These are phyloP conservation scores for Hirtodrosophila duncani DNA, from an alignment of 2,888 invertebrate species.

Conservation along the genomic window DNA sequence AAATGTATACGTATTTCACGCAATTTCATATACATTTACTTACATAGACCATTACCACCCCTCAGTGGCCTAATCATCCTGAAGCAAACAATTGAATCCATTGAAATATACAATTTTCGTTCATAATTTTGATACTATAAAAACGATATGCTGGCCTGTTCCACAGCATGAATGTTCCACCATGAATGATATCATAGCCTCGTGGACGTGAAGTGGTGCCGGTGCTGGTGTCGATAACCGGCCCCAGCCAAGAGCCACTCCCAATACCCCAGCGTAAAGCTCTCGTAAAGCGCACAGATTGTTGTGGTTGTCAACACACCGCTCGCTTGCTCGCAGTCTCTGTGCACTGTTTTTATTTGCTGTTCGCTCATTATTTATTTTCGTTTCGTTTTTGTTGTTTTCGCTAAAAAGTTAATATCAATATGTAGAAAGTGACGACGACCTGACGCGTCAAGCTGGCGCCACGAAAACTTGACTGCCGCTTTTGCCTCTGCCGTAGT, in stretches of 20 bases:
- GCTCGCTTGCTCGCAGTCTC: conserved; percentile 40
- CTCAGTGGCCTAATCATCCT: too few species aligned
- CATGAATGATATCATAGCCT: conserved; percentile 60
- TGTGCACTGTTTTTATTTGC: conserved; percentile 50
- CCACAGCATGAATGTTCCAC: conserved; percentile 31
- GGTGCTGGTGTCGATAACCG: neutral
- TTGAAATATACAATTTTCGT: too few species aligned
- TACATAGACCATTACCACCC: too few species aligned
- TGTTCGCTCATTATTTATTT: conserved; percentile 67
- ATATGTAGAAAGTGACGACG: conserved; percentile 76
- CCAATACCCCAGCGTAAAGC: conserved; percentile 34
- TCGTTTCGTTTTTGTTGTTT: conserved; percentile 68
- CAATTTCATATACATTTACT: too few species aligned
- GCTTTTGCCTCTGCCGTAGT: conserved; percentile 51
- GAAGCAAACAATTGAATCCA: too few species aligned
- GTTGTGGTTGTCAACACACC: conserved; percentile 32
- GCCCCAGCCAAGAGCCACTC: conserved; percentile 25
- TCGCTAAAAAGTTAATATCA: conserved; percentile 74
- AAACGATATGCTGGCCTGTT: conserved; percentile 44
- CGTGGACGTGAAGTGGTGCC: conserved; percentile 19
- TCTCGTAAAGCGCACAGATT: conserved; percentile 55
- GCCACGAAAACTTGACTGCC: conserved; percentile 67
- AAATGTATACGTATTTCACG: conserved; percentile 2
- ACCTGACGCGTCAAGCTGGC: conserved; percentile 75
- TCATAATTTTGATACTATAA: neutral